Evolutionary conservation across 1,140 invertebrate species (phyloP).

Genomic region (Rhopalosiphum maidis): DNA sequence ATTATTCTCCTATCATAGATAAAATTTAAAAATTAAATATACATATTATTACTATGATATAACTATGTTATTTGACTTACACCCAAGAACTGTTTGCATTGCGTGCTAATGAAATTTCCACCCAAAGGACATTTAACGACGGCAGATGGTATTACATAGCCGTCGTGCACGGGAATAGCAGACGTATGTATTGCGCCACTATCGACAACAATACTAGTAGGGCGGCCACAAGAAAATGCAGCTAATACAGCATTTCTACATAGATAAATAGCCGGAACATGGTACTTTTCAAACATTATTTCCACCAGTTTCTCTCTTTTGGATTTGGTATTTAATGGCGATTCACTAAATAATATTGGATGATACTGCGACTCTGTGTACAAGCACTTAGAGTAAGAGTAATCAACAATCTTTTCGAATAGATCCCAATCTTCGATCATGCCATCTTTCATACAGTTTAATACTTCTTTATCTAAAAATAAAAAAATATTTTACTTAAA

Average conservation of each 20-base stretch:
- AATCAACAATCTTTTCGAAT: constrained; percentile 84
- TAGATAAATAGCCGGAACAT: constrained; percentile 86
- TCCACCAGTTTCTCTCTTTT: constrained; percentile 87
- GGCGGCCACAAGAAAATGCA: constrained; percentile 86
- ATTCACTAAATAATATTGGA: constrained; percentile 86
- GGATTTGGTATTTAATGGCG: constrained; percentile 80
- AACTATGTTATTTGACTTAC: constrained; percentile 63
- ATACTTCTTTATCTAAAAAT: constrained; percentile 69
- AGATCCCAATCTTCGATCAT: constrained; percentile 92
- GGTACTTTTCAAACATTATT: constrained; percentile 91
- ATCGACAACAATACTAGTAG: constrained; percentile 84
- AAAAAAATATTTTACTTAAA: neutral
- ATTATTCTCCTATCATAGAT: constrained; percentile 70
- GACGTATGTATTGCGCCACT: constrained; percentile 88
- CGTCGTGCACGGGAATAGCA: constrained; percentile 88
- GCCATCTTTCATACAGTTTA: constrained; percentile 82
- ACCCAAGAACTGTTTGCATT: constrained; percentile 80
- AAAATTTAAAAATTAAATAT: neutral
- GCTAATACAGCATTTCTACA: constrained; percentile 90
- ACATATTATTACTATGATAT: neutral
- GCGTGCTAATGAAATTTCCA: constrained; percentile 88
- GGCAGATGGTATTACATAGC: constrained; percentile 82
- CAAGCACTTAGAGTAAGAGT: constrained; percentile 79
- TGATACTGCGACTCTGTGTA: constrained; percentile 80
- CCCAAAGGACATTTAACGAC: constrained; percentile 88